A percentile compares a stretch with the other conserved stretches of the same genome.
Evolutionary conservation across 2,797 vertebrate genomes (phyloP).

Genomic region (Mormyrops boulengeri): DNA sequence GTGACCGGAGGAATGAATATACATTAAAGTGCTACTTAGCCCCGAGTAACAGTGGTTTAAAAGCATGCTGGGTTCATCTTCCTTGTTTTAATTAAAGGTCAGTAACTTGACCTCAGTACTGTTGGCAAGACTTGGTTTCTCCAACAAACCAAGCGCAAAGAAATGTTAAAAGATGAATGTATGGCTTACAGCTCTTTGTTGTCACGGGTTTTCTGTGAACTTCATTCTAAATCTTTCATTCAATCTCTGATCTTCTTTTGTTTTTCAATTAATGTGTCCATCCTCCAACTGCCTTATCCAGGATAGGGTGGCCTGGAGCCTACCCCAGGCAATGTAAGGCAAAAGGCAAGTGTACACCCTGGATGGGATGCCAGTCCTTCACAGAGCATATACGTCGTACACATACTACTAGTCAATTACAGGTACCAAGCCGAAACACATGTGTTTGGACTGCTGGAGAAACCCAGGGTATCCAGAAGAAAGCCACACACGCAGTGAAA

Average conservation of each 20-base stretch:
- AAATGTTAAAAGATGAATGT: not conserved
- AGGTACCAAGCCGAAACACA: not conserved
- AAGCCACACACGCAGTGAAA: not conserved
- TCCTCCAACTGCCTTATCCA: not conserved
- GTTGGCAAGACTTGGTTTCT: not conserved
- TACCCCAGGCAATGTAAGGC: not conserved
- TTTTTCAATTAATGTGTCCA: not conserved
- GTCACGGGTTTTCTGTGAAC: not conserved
- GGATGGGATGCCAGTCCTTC: not conserved
- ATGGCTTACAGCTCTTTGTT: not conserved
- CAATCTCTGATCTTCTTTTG: not conserved
- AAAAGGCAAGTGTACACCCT: not conserved
- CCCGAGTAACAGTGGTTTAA: not conserved
- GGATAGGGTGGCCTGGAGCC: not conserved
- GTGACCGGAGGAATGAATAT: constrained; percentile 14
- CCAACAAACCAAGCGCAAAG: not conserved
- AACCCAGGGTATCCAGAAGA: not conserved
- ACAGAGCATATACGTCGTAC: not conserved
- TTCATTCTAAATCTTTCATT: not conserved
- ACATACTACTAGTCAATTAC: not conserved
- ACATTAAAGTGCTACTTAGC: not conserved
- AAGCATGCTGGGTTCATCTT: not conserved
- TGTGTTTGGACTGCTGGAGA: not conserved
- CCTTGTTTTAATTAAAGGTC: constrained; percentile 20
- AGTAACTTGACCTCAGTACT: constrained; percentile 1